phyloP scores from a whole-genome alignment of 1,140 invertebrate genomes.

The Eciton burchellii region DNA sequence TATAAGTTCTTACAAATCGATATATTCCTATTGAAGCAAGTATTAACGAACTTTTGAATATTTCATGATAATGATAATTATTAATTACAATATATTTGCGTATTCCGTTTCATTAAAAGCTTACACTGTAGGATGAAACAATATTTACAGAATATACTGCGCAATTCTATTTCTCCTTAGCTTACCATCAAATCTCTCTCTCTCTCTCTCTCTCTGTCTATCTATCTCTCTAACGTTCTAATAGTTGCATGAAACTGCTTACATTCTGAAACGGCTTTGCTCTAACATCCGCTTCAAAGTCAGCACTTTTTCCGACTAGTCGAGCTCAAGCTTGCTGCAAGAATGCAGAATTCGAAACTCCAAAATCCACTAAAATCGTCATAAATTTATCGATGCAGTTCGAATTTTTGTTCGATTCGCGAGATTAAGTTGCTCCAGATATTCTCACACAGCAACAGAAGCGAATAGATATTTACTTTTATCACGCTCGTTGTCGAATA shows the following conservation, averaged over 20 bases:
- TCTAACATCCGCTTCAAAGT: slow-evolving; percentile 47
- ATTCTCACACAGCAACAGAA: slow-evolving; percentile 15
- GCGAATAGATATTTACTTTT: slow-evolving; percentile 11
- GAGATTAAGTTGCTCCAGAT: slow-evolving; percentile 47
- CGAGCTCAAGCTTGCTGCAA: slow-evolving; percentile 25
- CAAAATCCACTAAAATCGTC: slow-evolving; percentile 37
- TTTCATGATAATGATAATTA: no score
- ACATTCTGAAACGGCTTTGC: slow-evolving; percentile 51
- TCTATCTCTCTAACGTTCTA: slow-evolving; percentile 43
- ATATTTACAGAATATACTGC: no score
- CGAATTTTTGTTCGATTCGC: slow-evolving; percentile 45
- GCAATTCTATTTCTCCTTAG: no score
- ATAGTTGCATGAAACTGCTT: slow-evolving; percentile 50
- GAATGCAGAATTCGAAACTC: slow-evolving; percentile 56
- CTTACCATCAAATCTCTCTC: no score
- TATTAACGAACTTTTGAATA: no score
- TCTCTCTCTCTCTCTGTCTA: background rate
- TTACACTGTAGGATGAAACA: no score
- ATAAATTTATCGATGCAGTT: slow-evolving; percentile 59
- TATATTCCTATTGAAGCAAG: no score
- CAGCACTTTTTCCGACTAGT: slow-evolving; percentile 38
- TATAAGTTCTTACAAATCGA: background rate
- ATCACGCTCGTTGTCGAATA: background rate
- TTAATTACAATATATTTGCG: no score
- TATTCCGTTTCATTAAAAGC: no score